phyloP scores from a whole-genome alignment of 2,113 vertebrate species.

The Saimiri boliviensis region DNA sequence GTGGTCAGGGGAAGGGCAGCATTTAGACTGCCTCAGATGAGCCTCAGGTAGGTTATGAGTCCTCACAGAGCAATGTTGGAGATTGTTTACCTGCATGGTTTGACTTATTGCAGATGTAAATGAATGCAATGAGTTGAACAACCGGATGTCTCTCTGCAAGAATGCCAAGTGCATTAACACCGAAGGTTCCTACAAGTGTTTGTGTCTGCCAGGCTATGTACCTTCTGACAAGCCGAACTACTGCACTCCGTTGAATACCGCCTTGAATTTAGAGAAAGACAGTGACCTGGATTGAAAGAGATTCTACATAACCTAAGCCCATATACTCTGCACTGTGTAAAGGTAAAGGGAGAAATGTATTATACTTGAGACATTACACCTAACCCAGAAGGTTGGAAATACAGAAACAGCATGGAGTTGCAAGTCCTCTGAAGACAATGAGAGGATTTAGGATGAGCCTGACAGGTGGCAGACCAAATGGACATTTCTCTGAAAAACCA shows the following conservation, averaged over 20 bases:
- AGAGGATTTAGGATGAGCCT: constrained; percentile 77
- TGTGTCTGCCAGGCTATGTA: constrained; percentile 93
- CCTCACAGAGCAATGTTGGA: rapidly evolving
- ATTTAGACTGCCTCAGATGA: too few species aligned
- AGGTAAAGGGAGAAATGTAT: constrained; percentile 86
- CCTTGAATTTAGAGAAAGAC: constrained; percentile 79
- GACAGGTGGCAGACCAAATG: constrained; percentile 90
- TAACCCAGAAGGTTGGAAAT: constrained; percentile 78
- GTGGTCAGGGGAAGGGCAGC: rapidly evolving
- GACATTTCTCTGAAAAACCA: constrained; percentile 87
- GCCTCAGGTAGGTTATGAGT: not conserved
- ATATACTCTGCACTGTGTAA: constrained; percentile 96
- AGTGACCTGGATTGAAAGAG: constrained; percentile 88
- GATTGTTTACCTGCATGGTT: not conserved
- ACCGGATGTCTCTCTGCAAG: constrained; percentile 96
- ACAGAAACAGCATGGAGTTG: constrained; percentile 79
- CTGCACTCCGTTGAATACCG: constrained; percentile 88
- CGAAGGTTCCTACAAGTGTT: constrained; percentile 94
- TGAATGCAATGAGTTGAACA: constrained; percentile 96
- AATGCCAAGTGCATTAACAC: constrained; percentile 98
- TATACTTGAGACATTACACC: constrained; percentile 89
- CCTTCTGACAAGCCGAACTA: constrained; percentile 94
- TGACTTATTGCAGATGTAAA: constrained; percentile 92
- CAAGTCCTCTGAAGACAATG: constrained; percentile 72
- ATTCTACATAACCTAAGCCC: constrained; percentile 85